Base-by-base conservation (phyloP, 2,888 invertebrate species). In the Plemyria rubiginata region DNA sequence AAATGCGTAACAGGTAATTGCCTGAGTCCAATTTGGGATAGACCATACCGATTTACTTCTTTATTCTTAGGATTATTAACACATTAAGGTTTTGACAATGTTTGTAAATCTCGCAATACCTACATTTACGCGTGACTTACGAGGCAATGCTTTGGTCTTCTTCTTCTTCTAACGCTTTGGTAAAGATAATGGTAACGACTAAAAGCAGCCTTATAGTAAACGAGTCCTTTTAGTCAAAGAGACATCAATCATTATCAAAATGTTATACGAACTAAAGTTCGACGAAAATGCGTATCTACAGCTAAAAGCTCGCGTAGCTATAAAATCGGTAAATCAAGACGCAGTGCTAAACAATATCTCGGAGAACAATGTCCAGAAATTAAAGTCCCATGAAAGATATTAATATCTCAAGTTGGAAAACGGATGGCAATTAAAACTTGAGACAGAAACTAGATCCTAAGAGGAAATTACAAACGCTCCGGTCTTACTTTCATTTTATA, bases 351-450 rank as follows among this genome's bases (percentile, higher is more conserved):
- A 65, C 60, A 51, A 60, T 54, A 60, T 60, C 57, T 57, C 38
- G 4, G 22, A 46, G 65, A 60, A 60, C 65, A 65, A 65, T 54
- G 78, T 80, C 75, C 74, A 76, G 76, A 81, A 71, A 79, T 77
- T 76, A 80, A 81, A 80, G 77, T 79, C 76, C 72, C 75, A 75
- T 73, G 77, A 79, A 81, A 82, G 84, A 86, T 87, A 88, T 87
- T 88, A 88, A 88, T 89, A 85, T 88, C 82, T 76, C 80, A 86
- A 84, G 78, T 87, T 77, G 77, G 80, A 80, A 84, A 81, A 85
- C 82, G 80, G 82, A 81, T 80, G 85, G 82, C 86, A 89, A 89
- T 89, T 88, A 86, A 86, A 89, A 89, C 82, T 89, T 88, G 66
- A 73, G 76, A 78, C 76, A 74, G 80, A 80, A 85, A 82, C 65